These are phyloP conservation scores for Misgurnus anguillicaudatus DNA, from an alignment of 2,113 vertebrate species.

Conservation along the genomic window DNA sequence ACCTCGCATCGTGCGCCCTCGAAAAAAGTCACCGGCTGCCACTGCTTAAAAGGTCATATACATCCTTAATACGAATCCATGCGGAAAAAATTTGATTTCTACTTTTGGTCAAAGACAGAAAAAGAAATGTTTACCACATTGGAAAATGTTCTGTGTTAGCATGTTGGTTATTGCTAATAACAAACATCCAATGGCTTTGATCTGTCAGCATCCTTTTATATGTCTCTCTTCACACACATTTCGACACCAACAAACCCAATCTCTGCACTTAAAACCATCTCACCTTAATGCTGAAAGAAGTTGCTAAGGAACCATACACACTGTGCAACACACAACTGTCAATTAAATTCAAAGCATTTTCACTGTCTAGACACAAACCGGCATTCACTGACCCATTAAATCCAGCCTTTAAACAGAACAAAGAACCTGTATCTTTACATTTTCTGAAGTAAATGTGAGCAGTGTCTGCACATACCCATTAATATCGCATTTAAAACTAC, in stretches of 20 bases:
- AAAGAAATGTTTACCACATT: no score
- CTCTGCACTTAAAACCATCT: not conserved
- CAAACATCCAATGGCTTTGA: conserved; percentile 28
- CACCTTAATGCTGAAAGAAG: conserved; percentile 6
- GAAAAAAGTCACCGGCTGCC: no score
- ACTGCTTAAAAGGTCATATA: no score
- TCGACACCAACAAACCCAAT: conserved; percentile 13
- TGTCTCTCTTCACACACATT: conserved; percentile 36
- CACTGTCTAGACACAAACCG: not conserved
- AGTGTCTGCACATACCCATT: no score
- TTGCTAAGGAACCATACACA: conserved; percentile 16
- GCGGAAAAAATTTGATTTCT: no score
- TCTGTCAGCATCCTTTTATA: conserved; percentile 40
- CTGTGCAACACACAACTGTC: conserved; percentile 23
- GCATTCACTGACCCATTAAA: conserved; percentile 32
- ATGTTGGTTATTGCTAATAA: not conserved
- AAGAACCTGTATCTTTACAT: not conserved
- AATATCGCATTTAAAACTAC: no score
- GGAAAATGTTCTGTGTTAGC: no score
- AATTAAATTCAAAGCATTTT: conserved; percentile 5
- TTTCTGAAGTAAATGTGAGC: not conserved
- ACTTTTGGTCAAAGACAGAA: no score
- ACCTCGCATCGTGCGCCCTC: no score
- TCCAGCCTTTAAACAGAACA: conserved; percentile 19
- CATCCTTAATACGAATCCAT: no score